Evolutionary conservation across 2,888 invertebrate genomes (phyloP).

Genomic region (Bembecia ichneumoniformis): DNA sequence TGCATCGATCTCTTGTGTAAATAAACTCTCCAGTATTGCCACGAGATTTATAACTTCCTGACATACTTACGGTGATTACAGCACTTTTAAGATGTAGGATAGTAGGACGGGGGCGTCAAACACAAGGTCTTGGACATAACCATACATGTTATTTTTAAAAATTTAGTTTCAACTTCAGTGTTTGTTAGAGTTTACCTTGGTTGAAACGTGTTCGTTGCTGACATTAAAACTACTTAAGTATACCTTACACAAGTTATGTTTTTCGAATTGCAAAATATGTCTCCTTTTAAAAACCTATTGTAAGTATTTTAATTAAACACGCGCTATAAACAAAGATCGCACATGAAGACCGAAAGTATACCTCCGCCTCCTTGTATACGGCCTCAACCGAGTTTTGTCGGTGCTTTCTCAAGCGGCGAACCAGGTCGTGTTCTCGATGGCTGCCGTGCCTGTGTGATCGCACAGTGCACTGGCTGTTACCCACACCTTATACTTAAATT

Average conservation of each 20-base stretch:
- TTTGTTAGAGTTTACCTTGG: conserved; percentile 3
- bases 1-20: neutral
- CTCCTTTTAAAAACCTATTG: too few species aligned
- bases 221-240: neutral
- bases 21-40: conserved; percentile 3
- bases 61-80: conserved; percentile 37
- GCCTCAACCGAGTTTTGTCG: conserved; percentile 72
- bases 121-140: conserved; percentile 53
- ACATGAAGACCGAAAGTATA: conserved; percentile 56
- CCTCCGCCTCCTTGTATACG: conserved; percentile 56
- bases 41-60: conserved; percentile 17
- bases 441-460: conserved; percentile 9
- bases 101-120: conserved; percentile 64
- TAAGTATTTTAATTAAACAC: too few species aligned
- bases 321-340: conserved; percentile 14
- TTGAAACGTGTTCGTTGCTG: neutral
- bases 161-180: conserved; percentile 32
- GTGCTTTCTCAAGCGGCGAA: conserved; percentile 70
- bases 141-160: conserved; percentile 50
- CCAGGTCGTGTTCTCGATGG: conserved; percentile 71
- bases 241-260: neutral
- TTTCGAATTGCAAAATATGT: too few species aligned
- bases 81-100: conserved; percentile 61
- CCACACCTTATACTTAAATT: too few species aligned
- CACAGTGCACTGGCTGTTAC: neutral